Conservation (phyloP, 2,888 invertebrate genomes). For the Agonopterix alstromeriana region DNA sequence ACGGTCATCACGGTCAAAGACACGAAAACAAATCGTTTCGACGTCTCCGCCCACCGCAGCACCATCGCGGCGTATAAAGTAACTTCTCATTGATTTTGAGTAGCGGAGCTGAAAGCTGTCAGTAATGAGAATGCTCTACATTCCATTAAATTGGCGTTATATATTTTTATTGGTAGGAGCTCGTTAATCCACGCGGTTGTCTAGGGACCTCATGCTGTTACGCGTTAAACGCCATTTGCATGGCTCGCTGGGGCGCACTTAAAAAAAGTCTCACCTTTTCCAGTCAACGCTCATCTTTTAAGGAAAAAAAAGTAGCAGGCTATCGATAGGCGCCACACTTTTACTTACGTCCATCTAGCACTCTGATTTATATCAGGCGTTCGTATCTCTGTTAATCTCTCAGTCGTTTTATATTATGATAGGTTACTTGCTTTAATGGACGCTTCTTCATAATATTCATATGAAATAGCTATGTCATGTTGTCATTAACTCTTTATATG, state of each 20-base stretch:
- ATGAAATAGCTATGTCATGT: slow-evolving; percentile 11
- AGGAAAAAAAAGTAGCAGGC: slow-evolving; percentile 44
- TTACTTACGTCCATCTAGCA: slow-evolving; percentile 52
- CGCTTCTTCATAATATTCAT: slow-evolving; percentile 11
- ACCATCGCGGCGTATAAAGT: slow-evolving; percentile 19
- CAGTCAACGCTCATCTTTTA: slow-evolving; percentile 48
- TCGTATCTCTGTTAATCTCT: slow-evolving; percentile 19
- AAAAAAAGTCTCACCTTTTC: slow-evolving; percentile 31
- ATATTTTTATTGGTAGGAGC: slow-evolving; percentile 42
- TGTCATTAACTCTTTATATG: slow-evolving; percentile 5
- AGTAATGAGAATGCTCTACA: slow-evolving; percentile 38
- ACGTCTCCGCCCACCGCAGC: slow-evolving; percentile 25
- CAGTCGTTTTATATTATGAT: slow-evolving; percentile 30
- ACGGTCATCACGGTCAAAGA: slow-evolving; percentile 54
- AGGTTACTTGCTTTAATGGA: slow-evolving; percentile 19
- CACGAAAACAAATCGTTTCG: slow-evolving; percentile 36
- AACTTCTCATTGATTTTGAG: slow-evolving; percentile 35
- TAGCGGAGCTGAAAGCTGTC: slow-evolving; percentile 33
- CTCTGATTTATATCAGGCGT: slow-evolving; percentile 46
- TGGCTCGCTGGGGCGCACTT: slow-evolving; percentile 37
- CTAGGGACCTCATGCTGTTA: slow-evolving; percentile 47
- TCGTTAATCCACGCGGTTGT: slow-evolving; percentile 40
- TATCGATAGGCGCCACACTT: slow-evolving; percentile 57
- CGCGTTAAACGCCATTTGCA: slow-evolving; percentile 53
- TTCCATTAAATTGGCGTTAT: slow-evolving; percentile 25